Evolutionary conservation across 2,797 vertebrate species (phyloP), one percentile per base, ranked within the genome.

Genomic region (Antrozous pallidus): DNA sequence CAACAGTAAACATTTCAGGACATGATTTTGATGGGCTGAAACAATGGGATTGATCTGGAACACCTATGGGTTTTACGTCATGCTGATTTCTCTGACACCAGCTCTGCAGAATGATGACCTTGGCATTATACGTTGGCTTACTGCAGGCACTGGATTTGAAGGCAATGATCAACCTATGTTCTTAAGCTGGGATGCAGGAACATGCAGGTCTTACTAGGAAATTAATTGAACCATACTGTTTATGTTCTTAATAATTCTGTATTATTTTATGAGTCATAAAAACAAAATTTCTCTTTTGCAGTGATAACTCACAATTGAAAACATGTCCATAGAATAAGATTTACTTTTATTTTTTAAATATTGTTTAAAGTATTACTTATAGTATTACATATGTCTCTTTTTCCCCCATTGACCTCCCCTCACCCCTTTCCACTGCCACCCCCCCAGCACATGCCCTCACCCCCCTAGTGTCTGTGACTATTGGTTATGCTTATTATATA

Each of bases 221-320:
- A 54, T 42, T 40, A 91, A 88, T 71, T 1, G 36, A 81, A 54
- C 8, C 8, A 75, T 9, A 28, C 5, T 58, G 8, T n/a, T 87
- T 71, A 47, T 91, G 49, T 51, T 63, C 16, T 63, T 31, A 75
- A 17, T 45, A 75, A 56, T 20, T 3, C 6, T 56, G 2, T 79
- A 70, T 92, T 91, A 74, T 67, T 75, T 91, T 82, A 33, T 81
- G 31, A 85, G 6, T 88, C 33, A 73, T 78, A 22, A 88, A 36
- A 56, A 20, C 6, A 63, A 14, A 47, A 3, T 31, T 56, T 90
- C 13, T 84, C 4, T 67, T 51, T 84, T 71, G 42, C 61, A 74
- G 9, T 61, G n/a, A 38, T 79, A 73, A 83, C 9, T 51, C 33
- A 82, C 4, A 74, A 65, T 22, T 88, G 31, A 91, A 80, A 85